Conservation (phyloP, 2,113 vertebrate genomes). For the Notiomystis cincta region DNA sequence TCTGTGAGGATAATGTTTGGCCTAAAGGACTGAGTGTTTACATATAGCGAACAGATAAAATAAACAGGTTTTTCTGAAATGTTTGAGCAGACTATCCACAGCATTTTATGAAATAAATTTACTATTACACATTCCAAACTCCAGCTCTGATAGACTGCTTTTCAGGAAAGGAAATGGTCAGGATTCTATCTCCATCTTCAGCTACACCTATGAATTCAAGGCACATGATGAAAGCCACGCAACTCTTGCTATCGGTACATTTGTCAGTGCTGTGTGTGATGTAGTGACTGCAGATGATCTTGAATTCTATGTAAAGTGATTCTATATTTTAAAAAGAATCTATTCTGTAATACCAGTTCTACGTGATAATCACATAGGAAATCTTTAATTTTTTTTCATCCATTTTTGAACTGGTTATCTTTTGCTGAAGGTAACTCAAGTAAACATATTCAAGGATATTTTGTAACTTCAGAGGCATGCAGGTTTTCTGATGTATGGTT, state of each 20-base stretch:
- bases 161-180: background rate
- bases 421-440: background rate
- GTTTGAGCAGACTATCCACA: background rate
- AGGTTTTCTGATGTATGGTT: background rate
- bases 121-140: fast-evolving
- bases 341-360: background rate
- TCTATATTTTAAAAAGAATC: background rate
- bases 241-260: fast-evolving
- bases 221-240: background rate
- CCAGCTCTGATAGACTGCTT: background rate
- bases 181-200: background rate
- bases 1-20: background rate
- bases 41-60: background rate
- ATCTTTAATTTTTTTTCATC: background rate
- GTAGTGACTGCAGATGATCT: background rate
- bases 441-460: background rate
- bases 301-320: background rate
- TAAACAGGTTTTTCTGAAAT: background rate
- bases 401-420: background rate
- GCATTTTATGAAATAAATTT: background rate
- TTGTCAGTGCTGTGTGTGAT: background rate
- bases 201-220: background rate
- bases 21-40: background rate
- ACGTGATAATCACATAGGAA: background rate
- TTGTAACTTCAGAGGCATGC: background rate